These are phyloP conservation scores for Neotragus pygmaeus DNA, from an alignment of 2,113 vertebrate species.

Conservation along the genomic window DNA sequence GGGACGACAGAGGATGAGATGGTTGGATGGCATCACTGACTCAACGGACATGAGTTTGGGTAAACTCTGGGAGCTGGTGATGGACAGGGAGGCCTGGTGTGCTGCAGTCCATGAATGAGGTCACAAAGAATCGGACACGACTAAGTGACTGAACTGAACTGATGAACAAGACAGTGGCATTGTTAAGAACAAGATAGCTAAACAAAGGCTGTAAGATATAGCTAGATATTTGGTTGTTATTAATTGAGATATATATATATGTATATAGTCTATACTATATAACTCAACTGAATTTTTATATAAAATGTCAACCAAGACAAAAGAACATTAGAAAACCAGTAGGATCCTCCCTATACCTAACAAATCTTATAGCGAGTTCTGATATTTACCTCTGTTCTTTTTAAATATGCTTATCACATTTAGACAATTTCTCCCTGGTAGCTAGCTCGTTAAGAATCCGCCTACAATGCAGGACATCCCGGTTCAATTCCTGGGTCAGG, in stretches of 20 bases:
- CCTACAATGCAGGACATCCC: not conserved
- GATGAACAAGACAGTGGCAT: not conserved
- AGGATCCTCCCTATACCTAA: not conserved
- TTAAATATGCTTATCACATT: not conserved
- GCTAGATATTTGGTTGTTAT: not conserved
- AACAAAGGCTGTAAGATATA: not conserved
- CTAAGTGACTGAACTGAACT: not conserved
- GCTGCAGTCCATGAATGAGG: not conserved
- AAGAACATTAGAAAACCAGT: not conserved
- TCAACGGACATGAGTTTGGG: not conserved
- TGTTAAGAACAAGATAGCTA: not conserved
- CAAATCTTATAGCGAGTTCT: not conserved
- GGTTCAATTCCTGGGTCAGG: not conserved
- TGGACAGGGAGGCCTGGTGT: not conserved
- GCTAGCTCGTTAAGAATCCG: not conserved
- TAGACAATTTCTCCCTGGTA: not conserved
- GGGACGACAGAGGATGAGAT: not conserved
- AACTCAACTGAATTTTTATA: not conserved
- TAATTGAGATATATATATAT: not conserved
- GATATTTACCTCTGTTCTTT: not conserved
- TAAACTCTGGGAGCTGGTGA: not conserved
- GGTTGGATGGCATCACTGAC: not conserved
- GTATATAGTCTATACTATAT: not conserved
- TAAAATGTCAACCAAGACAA: not conserved
- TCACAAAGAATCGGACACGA: not conserved